Percentiles rank a stretch among this genome's conserved stretches.
phyloP scores from a whole-genome alignment of 2,113 vertebrate genomes.

The Dascyllus trimaculatus region DNA sequence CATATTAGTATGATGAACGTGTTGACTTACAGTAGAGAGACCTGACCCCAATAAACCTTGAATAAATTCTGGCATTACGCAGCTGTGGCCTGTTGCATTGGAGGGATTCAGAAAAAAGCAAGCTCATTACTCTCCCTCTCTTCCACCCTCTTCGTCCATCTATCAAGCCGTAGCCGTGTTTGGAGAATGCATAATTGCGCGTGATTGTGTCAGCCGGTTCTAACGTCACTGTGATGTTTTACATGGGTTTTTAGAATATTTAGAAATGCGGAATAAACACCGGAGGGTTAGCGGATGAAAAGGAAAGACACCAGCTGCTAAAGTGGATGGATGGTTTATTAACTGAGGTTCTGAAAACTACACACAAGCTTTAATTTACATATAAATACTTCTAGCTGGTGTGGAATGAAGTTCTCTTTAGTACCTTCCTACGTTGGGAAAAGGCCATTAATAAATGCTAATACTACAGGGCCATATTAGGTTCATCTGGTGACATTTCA shows the following conservation, averaged over 20 bases:
- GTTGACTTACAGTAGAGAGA: slow-evolving; percentile 47
- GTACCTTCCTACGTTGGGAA: slow-evolving; percentile 39
- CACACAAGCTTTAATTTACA: not conserved
- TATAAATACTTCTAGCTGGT: not conserved
- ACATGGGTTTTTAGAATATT: slow-evolving; percentile 37
- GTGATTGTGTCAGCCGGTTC: slow-evolving; percentile 7
- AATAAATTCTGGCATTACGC: slow-evolving; percentile 58
- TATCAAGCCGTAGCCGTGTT: slow-evolving; percentile 12
- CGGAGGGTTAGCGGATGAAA: slow-evolving; percentile 21
- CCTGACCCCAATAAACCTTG: slow-evolving; percentile 66
- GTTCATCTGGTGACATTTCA: slow-evolving; percentile 79
- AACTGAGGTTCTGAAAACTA: not conserved
- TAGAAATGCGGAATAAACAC: slow-evolving; percentile 3
- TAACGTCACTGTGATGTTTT: slow-evolving; percentile 10
- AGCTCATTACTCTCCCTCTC: slow-evolving; percentile 23
- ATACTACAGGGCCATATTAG: slow-evolving; percentile 59
- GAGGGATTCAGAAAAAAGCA: slow-evolving; percentile 17
- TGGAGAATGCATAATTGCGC: slow-evolving; percentile 20
- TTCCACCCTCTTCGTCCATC: not conserved
- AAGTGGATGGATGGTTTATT: slow-evolving; percentile 9
- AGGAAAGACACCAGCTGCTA: not conserved
- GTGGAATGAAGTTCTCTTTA: slow-evolving; percentile 30
- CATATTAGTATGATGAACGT: slow-evolving; percentile 49
- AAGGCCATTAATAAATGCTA: slow-evolving; percentile 62
- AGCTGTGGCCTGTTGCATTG: slow-evolving; percentile 51